Conservation (phyloP, 2,797 vertebrate species). For the Gadopsis bispinosus region DNA sequence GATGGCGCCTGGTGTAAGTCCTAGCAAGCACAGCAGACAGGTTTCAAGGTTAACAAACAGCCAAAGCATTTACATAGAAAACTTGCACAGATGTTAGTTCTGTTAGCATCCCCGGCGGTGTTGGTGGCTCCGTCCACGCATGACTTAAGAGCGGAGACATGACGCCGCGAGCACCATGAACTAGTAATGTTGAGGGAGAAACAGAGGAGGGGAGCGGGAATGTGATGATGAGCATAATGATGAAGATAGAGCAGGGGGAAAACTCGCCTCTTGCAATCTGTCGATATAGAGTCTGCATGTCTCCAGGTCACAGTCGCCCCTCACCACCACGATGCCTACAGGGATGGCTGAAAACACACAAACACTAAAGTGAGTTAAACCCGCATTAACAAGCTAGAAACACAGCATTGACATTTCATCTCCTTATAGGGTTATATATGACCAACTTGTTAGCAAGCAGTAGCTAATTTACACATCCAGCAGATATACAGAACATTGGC, state of each 20-base stretch:
- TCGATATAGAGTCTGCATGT: constrained; percentile 97
- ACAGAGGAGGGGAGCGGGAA: background rate
- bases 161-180: constrained; percentile 28
- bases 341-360: constrained; percentile 88
- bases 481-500: background rate
- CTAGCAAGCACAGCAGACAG: constrained; percentile 77
- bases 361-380: constrained; percentile 3
- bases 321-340: constrained; percentile 96
- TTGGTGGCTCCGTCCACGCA: constrained; percentile 8
- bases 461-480: background rate
- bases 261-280: constrained; percentile 93
- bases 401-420: background rate
- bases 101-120: constrained; percentile 29
- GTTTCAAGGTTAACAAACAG: constrained; percentile 68
- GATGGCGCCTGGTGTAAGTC: constrained; percentile 86
- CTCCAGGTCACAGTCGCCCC: constrained; percentile 97
- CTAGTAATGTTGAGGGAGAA: constrained; percentile 44
- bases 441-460: background rate
- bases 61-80: constrained; percentile 56
- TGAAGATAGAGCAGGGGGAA: background rate
- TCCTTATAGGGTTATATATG: background rate
- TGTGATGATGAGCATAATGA: constrained; percentile 1
- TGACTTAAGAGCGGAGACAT: constrained; percentile 8
- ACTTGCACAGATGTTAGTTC: constrained; percentile 54
- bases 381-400: background rate